Evolutionary conservation across 2,113 vertebrate species (phyloP).

Genomic region (Cariama cristata): DNA sequence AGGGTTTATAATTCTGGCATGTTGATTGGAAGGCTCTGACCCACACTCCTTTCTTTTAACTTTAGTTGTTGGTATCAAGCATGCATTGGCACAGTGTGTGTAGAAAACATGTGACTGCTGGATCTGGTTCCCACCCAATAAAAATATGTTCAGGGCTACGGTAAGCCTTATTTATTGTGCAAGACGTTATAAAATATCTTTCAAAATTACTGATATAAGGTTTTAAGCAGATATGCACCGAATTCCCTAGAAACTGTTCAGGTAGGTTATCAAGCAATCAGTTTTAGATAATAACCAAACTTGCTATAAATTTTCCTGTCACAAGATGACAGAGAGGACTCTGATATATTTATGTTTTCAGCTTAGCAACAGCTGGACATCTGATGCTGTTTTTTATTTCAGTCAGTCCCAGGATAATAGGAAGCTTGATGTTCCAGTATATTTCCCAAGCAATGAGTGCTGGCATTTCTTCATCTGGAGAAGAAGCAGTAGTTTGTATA

Average conservation of each 20-base stretch:
- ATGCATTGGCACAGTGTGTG: neutral
- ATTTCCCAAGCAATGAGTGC: neutral
- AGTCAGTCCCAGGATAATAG: neutral
- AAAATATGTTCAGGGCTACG: constrained; percentile 20
- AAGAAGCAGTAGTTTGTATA: neutral
- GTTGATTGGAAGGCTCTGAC: neutral
- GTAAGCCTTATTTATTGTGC: constrained; percentile 5
- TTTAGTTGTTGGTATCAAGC: neutral
- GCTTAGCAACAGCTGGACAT: neutral
- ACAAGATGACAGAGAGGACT: neutral
- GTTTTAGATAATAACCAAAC: neutral
- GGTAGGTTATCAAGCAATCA: neutral
- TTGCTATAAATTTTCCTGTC: neutral
- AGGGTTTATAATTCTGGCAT: neutral
- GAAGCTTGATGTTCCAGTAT: neutral
- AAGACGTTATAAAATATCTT: neutral
- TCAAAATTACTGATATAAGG: neutral
- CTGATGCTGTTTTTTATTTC: neutral
- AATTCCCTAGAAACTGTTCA: neutral
- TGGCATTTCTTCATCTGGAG: neutral
- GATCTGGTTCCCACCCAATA: neutral
- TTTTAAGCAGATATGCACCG: neutral
- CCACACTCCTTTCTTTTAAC: neutral
- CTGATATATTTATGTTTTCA: neutral
- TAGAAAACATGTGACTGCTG: neutral